Base-by-base conservation (phyloP, 2,888 invertebrate genomes). In the Andricus curvator region DNA sequence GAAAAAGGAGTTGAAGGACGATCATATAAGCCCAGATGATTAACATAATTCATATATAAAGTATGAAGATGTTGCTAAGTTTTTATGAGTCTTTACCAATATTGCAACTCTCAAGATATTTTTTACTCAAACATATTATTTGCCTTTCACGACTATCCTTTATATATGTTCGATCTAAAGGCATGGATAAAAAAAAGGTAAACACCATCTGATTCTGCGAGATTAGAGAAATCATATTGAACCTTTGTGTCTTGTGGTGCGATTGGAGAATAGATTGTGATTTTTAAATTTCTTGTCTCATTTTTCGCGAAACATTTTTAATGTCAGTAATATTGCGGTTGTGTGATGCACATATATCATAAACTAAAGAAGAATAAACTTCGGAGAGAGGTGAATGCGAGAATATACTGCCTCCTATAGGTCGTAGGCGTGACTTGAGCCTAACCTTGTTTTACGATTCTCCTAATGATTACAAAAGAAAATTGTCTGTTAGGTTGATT, bases 341-440 rank as follows among this genome's bases (percentile, higher is more conserved):
- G n/a, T 51, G 11, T 22, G 22, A 5, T 48, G 11, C 20, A 8
- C 37, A 65, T 65, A 22, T n/a, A 66, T 68, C 44, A 13, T 67
- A 41, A 22, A 67, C n/a, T 29, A 22, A 29, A 51, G 48, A 25
- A 48, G 6, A 48, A 70, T 70, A 29, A 70, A 70, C 41, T 20
- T 67, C n/a, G 4, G 67, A 67, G 70, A 48, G 48, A 70, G 70
- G 70, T 29, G 20, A 70, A 51, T 48, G 70, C 17, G 8, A 44
- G 44, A 15, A 15, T 44, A 25, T 37, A 68, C 29, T 68, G 79
- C 37, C 56, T 37, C 82, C 80, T 82, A 84, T 85, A 85, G 85
- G 85, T 85, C 85, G 83, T 66, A 79, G 56, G 83, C 85, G 85
- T 85, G 85, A 85, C 82, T 84, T 76, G 77, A 41, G 41, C 78